These are phyloP conservation scores for Tamandua tetradactyla DNA, from an alignment of 2,797 vertebrate genomes.

Conservation along the genomic window DNA sequence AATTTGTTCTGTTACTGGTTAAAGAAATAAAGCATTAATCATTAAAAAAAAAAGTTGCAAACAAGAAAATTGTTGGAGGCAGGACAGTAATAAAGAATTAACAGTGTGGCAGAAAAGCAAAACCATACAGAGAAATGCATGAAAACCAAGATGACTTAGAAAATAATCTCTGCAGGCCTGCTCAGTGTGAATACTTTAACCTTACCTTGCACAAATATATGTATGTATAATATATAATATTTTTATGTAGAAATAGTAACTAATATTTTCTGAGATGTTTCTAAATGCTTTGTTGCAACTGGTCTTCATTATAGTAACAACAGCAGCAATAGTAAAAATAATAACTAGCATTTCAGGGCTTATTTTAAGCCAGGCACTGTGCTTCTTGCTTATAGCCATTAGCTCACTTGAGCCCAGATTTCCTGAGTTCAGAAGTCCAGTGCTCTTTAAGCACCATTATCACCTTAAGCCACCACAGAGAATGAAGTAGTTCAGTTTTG, in stretches of 20 bases:
- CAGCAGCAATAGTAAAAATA: constrained; percentile 28
- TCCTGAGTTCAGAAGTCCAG: background rate
- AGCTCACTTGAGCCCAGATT: background rate
- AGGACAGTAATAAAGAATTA: constrained; percentile 68
- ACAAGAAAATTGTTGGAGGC: constrained; percentile 64
- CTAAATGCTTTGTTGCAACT: constrained; percentile 39
- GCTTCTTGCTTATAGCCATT: background rate
- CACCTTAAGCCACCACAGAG: background rate
- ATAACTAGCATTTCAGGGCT: background rate
- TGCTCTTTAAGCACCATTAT: background rate
- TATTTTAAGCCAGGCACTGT: background rate
- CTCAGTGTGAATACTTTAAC: background rate
- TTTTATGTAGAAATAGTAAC: constrained; percentile 30
- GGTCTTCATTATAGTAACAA: constrained; percentile 37
- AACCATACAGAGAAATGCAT: constrained; percentile 52
- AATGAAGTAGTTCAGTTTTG: background rate
- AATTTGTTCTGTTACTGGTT: constrained; percentile 74
- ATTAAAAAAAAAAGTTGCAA: constrained; percentile 60
- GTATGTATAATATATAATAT: background rate
- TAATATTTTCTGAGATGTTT: constrained; percentile 41
- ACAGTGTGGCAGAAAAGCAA: constrained; percentile 58
- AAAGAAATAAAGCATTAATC: constrained; percentile 66
- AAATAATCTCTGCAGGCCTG: background rate
- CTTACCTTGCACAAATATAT: background rate
- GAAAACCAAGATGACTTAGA: constrained; percentile 49